Evolutionary conservation across 2,888 invertebrate species (phyloP), one percentile per base, ranked within the genome.

Genomic region (Mimas tiliae): DNA sequence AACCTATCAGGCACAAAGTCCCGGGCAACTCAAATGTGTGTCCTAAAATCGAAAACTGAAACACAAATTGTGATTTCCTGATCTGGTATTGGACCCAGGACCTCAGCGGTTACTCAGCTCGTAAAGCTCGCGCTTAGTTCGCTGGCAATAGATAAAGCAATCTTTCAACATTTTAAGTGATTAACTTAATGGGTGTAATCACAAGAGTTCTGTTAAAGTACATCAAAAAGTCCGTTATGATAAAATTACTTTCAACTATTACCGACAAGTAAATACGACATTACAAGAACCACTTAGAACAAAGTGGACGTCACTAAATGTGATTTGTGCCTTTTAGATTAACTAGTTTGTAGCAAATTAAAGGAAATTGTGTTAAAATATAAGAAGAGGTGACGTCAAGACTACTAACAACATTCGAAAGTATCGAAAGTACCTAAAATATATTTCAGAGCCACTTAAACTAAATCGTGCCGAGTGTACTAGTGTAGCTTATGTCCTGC

Each of bases 211-310:
- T 55, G 19, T 19, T 34, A 55, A n/a, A 34, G 34, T 16, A 38
- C 34, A 53, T 53, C n/a, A 33, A 16, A 38, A 55, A 55, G 16
- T n/a, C 55, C 34, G 55, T 16, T 50, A 34, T 34, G 34, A 38
- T 34, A 55, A 55, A 55, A 55, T 55, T 55, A 55, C 55, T 8
- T 55, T 33, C 34, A 55, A 55, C 55, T 33, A 38, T 34, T 55
- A 55, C 55, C 34, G 16, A 55, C 34, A 55, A n/a, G 53, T 33
- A 53, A 53, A 33, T 6, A 55, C n/a, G 9, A 12, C 53, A 38
- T 16, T 34, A 38, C 9, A 34, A 55, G 53, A 53, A 27, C n/a
- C 34, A 53, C 53, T 53, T 53, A 53, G n/a, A 53, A n/a, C 34
- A n/a, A 34, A 53, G 53, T 34, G 53, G 53, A n/a, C 14, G 33